Percentiles rank a stretch among this genome's conserved stretches.
These are phyloP conservation scores for Silurus glanis DNA, from an alignment of 2,113 vertebrate genomes.

Conservation along the genomic window DNA sequence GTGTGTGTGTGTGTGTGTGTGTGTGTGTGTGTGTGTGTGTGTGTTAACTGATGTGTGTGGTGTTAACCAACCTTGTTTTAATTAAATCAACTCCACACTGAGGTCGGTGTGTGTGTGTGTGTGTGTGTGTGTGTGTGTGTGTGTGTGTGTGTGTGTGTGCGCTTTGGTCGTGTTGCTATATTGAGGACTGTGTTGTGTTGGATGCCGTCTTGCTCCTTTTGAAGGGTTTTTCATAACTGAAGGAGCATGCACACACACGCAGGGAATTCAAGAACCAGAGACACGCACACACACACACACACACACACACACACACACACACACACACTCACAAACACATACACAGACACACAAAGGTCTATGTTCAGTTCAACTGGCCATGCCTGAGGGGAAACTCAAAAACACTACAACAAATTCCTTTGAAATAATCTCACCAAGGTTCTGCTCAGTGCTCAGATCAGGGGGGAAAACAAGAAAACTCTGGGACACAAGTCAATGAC, in stretches of 20 bases:
- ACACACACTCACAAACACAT: constrained; percentile 11
- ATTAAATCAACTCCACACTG: constrained; percentile 10
- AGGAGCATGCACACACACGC: constrained; percentile 73
- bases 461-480: neutral
- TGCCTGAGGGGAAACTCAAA: neutral
- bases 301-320: constrained; percentile 28
- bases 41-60: neutral
- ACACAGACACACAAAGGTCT: constrained; percentile 6
- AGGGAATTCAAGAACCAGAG: constrained; percentile 70
- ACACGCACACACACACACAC: constrained; percentile 33
- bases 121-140: constrained; percentile 28
- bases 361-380: neutral
- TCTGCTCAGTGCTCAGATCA: neutral
- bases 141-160: constrained; percentile 18
- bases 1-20: neutral
- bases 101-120: constrained; percentile 5
- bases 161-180: neutral
- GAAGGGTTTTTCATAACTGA: constrained; percentile 77
- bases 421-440: neutral
- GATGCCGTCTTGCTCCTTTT: constrained; percentile 59
- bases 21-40: too few species aligned
- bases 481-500: neutral
- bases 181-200: constrained; percentile 15
- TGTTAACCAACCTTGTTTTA: neutral
- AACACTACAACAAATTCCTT: neutral